Conservation (phyloP, 1,140 invertebrate species). For the Mamestra configurata region DNA sequence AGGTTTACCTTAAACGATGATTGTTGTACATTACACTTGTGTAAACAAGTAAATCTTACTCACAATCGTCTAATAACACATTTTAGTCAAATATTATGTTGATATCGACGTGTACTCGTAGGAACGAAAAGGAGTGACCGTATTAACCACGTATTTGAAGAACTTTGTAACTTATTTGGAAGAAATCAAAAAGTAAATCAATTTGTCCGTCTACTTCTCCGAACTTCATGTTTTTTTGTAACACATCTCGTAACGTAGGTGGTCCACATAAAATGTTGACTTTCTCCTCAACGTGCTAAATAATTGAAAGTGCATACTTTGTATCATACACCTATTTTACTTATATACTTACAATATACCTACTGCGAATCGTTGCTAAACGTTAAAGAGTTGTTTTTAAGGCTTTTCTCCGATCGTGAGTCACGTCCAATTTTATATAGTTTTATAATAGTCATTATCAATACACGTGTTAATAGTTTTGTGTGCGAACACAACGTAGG, state of each 20-base stretch:
- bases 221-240: background rate
- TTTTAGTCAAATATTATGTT: too few relatives aligned
- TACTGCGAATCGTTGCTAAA: background rate
- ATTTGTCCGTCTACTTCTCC: too few relatives aligned
- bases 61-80: background rate
- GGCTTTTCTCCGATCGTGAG: background rate
- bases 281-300: constrained; percentile 16
- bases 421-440: constrained; percentile 13
- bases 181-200: too few relatives aligned
- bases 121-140: too few relatives aligned
- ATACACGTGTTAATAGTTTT: background rate
- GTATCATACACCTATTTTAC: background rate
- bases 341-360: too few relatives aligned
- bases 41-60: background rate
- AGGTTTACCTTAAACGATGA: background rate
- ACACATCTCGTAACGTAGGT: background rate
- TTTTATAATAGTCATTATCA: constrained; percentile 6
- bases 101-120: too few relatives aligned
- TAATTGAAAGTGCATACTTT: background rate
- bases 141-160: too few relatives aligned
- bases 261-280: background rate
- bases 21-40: background rate
- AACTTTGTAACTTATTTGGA: too few relatives aligned
- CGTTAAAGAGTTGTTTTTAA: background rate
- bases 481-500: background rate